Evolutionary conservation across 2,113 vertebrate genomes (phyloP).

Genomic region (Alosa alosa): DNA sequence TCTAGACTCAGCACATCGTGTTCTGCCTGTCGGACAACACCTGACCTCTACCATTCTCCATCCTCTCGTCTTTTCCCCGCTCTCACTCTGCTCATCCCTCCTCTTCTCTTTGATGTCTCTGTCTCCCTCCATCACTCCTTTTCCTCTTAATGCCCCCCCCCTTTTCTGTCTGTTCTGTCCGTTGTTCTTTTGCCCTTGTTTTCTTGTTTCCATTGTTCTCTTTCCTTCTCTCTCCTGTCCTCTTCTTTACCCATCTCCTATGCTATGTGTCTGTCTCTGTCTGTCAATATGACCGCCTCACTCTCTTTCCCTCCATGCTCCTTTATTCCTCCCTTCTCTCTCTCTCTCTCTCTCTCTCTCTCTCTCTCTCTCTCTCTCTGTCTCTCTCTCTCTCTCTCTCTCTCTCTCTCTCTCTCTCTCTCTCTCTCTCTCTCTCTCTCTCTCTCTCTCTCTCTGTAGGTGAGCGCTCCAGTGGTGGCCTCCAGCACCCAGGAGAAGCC

Average conservation of each 20-base stretch:
- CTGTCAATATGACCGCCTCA: too few relatives aligned
- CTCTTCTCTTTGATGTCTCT: neutral
- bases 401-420: too few relatives aligned
- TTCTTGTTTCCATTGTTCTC: neutral
- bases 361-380: too few relatives aligned
- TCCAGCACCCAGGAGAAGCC: slow-evolving; percentile 92
- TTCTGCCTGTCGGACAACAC: neutral
- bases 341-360: too few relatives aligned
- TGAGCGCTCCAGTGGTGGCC: slow-evolving; percentile 91
- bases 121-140: neutral
- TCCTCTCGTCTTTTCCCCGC: neutral
- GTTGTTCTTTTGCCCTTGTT: neutral
- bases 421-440: too few relatives aligned
- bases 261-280: neutral
- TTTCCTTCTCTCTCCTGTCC: neutral
- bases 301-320: too few relatives aligned
- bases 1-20: slow-evolving; percentile 7
- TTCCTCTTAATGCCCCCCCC: neutral
- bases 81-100: neutral
- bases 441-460: slow-evolving; percentile 65
- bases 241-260: neutral
- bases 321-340: too few relatives aligned
- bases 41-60: neutral
- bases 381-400: too few relatives aligned
- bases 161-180: neutral